These are phyloP conservation scores for Sinosuthora webbiana DNA, from an alignment of 2,113 vertebrate genomes.

Conservation along the genomic window DNA sequence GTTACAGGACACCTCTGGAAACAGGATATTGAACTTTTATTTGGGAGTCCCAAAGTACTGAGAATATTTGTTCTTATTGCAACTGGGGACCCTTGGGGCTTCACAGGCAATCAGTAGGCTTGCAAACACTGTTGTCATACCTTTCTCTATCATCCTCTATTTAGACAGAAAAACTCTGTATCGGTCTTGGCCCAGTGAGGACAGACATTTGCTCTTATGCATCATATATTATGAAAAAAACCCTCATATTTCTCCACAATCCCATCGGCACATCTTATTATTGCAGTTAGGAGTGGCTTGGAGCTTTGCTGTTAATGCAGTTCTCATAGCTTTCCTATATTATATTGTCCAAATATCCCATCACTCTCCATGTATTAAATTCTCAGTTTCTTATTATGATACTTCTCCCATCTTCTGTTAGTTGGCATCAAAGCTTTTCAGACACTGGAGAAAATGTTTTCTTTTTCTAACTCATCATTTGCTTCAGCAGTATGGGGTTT, in stretches of 20 bases:
- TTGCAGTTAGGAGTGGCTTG: not conserved
- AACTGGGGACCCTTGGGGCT: not conserved
- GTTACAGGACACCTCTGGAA: not conserved
- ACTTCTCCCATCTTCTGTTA: not conserved
- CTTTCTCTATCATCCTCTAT: not conserved
- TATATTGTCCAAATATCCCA: not conserved
- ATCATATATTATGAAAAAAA: not conserved
- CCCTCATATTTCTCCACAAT: not conserved
- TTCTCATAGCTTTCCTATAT: not conserved
- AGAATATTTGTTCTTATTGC: not conserved
- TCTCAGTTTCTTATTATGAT: not conserved
- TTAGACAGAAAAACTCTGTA: not conserved
- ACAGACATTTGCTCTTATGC: not conserved
- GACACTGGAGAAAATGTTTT: conserved; percentile 7
- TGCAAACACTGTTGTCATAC: not conserved
- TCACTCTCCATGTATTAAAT: not conserved
- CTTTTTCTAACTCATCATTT: conserved; percentile 13
- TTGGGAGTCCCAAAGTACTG: not conserved
- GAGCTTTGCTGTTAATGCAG: not conserved
- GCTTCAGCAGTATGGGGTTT: not conserved
- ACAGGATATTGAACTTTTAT: not conserved
- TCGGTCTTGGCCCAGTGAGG: not conserved
- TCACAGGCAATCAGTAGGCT: not conserved
- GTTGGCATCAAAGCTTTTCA: not conserved
- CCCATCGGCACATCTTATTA: not conserved